A percentile compares a stretch with the other conserved stretches of the same genome.
Evolutionary conservation across 2,888 invertebrate genomes (phyloP).

Genomic region (Cephus nigrinus): DNA sequence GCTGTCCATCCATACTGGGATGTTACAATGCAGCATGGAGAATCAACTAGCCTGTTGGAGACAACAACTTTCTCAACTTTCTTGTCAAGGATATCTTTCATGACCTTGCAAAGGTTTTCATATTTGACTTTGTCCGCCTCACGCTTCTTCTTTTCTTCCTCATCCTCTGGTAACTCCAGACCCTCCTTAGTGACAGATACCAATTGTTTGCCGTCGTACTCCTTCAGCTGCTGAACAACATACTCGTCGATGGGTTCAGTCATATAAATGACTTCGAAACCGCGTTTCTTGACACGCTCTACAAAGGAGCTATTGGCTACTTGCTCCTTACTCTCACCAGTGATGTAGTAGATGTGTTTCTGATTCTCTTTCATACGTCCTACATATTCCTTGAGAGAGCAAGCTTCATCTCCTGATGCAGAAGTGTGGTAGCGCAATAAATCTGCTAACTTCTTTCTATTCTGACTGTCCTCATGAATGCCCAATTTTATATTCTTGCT

Average conservation of each 20-base stretch:
- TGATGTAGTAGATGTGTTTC: slow-evolving; percentile 78
- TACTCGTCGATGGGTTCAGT: slow-evolving; percentile 79
- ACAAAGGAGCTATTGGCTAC: slow-evolving; percentile 76
- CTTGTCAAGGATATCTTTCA: slow-evolving; percentile 77
- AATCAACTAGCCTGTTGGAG: slow-evolving; percentile 74
- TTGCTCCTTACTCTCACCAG: slow-evolving; percentile 71
- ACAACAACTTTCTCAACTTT: slow-evolving; percentile 77
- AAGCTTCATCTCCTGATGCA: slow-evolving; percentile 77
- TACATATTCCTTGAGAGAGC: slow-evolving; percentile 75
- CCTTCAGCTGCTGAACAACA: slow-evolving; percentile 77
- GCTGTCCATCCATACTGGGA: slow-evolving; percentile 79
- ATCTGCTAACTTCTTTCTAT: slow-evolving; percentile 77
- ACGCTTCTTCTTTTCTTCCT: slow-evolving; percentile 74
- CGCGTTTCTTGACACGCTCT: slow-evolving; percentile 74
- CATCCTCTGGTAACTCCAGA: slow-evolving; percentile 75
- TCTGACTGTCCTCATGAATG: slow-evolving; percentile 76
- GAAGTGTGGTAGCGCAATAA: slow-evolving; percentile 90
- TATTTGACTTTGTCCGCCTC: slow-evolving; percentile 74
- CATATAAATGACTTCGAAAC: slow-evolving; percentile 77
- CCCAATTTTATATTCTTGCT: slow-evolving; percentile 76
- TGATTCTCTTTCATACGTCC: slow-evolving; percentile 78
- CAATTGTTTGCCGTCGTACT: slow-evolving; percentile 75
- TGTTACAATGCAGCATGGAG: slow-evolving; percentile 79
- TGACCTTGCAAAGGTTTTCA: slow-evolving; percentile 74
- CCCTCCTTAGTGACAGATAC: slow-evolving; percentile 78